Evolutionary conservation across 2,888 invertebrate species (phyloP).

Genomic region (Epinotia ramella): DNA sequence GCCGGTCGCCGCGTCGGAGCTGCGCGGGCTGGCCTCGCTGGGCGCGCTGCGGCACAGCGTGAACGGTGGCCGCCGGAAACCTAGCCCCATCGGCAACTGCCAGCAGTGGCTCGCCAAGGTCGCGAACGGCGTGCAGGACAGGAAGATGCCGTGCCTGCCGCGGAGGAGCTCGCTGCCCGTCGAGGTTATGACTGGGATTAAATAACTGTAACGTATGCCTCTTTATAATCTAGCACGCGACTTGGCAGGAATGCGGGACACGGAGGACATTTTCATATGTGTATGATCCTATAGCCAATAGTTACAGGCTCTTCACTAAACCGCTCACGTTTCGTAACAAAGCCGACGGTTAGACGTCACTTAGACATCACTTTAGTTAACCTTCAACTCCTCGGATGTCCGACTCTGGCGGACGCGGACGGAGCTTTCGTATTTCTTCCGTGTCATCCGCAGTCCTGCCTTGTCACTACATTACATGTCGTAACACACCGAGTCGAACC

Average conservation of each 20-base stretch:
- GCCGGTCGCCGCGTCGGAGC: conserved; percentile 62
- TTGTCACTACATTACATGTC: background rate
- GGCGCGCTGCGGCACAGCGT: conserved; percentile 59
- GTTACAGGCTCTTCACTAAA: too few relatives aligned
- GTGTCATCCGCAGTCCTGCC: too few relatives aligned
- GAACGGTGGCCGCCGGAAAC: conserved; percentile 64
- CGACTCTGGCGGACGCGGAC: too few relatives aligned
- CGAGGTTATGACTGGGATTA: conserved; percentile 76
- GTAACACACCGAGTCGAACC: background rate
- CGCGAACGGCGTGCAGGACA: conserved; percentile 58
- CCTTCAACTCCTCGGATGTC: too few relatives aligned
- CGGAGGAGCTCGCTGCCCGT: conserved; percentile 76
- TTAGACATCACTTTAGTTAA: too few relatives aligned
- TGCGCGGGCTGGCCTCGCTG: conserved; percentile 57
- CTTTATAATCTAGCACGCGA: background rate
- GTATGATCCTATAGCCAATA: too few relatives aligned
- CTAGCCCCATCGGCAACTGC: conserved; percentile 59
- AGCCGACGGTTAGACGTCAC: too few relatives aligned
- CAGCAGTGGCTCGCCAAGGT: conserved; percentile 68
- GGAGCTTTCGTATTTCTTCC: too few relatives aligned
- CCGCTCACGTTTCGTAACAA: too few relatives aligned
- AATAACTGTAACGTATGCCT: background rate
- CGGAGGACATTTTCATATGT: too few relatives aligned
- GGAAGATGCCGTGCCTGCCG: conserved; percentile 53
- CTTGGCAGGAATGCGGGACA: background rate